phyloP scores from a whole-genome alignment of 2,888 invertebrate species.

The Caradrina clavipalpis region DNA sequence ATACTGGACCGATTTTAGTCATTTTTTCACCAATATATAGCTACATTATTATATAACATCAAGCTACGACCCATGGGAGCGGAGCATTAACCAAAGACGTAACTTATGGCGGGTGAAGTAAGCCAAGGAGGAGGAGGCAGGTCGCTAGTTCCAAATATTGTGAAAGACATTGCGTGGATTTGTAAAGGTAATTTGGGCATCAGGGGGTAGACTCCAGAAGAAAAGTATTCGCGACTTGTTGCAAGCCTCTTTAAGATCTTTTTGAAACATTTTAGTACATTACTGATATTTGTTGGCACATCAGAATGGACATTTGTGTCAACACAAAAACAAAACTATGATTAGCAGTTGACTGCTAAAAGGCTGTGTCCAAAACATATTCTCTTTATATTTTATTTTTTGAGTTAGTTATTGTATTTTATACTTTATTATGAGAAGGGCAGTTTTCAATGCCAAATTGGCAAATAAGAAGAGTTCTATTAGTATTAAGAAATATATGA shows the following conservation, averaged over 20 bases:
- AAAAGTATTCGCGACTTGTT: neutral
- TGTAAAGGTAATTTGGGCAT: neutral
- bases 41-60: no score
- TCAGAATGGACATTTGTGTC: neutral
- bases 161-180: neutral
- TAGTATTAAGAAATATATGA: neutral
- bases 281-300: neutral
- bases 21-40: no score
- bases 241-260: neutral
- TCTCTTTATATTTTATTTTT: neutral
- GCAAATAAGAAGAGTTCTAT: neutral
- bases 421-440: neutral
- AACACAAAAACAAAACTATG: neutral
- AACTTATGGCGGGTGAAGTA: no score
- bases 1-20: no score
- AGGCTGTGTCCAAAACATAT: constrained; percentile 1
- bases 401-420: neutral
- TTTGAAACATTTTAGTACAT: neutral
- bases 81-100: no score
- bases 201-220: neutral
- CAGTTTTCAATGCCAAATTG: neutral
- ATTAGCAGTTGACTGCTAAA: constrained; percentile 31
- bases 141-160: neutral
- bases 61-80: no score
- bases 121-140: no score